Evolutionary conservation across 2,888 invertebrate genomes (phyloP), one percentile per base, ranked within the genome.

Genomic region (Cantharis rufa): DNA sequence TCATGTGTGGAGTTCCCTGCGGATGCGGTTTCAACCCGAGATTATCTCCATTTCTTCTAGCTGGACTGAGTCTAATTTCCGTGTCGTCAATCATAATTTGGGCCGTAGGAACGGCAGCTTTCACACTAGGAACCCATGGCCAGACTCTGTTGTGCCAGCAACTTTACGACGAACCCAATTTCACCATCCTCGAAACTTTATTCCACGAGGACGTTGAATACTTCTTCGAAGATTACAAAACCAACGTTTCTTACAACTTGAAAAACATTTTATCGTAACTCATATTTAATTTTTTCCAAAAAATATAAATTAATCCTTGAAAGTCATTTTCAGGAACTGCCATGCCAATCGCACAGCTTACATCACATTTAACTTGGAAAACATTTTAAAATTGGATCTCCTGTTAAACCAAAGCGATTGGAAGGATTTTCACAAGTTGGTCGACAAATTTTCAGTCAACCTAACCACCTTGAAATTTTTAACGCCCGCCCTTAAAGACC

Each of bases 131-230:
- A 15, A 92, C 92, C 15, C 93, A 94, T 84, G 91, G 92, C 15
- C 92, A 93, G 87, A 91, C 92, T 75, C 91, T 94, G 83, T 88
- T 95, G 1, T 95, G 95, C 82, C 92, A 93, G 74, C 92, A 94
- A 0, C 88, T 95, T 62, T 92, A 93, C 89, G 93, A 92, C 79
- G 88, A 91, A 75, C 92, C 92, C 0, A 89, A 93, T 78, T 95
- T 92, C n/a, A 48, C 48, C 48, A 2, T 48, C 48, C n/a, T 48
- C 7, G 48, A 48, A 48, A n/a, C 48, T 48, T 48, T 48, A n/a
- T 48, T 48, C 2, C n/a, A 7, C n/a, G 5, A n/a, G 7, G 48
- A 48, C n/a, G n/a, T 48, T n/a, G 48, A 48, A n/a, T 48, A n/a
- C 48, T 1, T 48, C 32, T 32, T 3, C 32, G 48, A 48, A 48